Base-by-base conservation (phyloP, 2,797 vertebrate genomes). In the Chloroceryle amazona region DNA sequence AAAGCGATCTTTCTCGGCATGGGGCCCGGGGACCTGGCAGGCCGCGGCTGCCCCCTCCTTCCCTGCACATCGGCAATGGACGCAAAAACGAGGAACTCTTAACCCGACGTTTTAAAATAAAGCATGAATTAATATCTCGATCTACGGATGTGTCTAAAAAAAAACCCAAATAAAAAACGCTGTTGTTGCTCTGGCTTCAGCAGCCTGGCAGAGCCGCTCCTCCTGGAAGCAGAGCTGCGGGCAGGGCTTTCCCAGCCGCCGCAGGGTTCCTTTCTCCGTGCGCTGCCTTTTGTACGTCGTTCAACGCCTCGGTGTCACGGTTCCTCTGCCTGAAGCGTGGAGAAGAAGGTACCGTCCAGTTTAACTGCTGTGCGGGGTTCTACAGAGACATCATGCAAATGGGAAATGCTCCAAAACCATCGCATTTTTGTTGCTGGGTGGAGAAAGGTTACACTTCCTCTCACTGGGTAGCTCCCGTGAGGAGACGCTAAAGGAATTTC, bases 301-400 rank as follows among this genome's bases (percentile, higher is more conserved):
- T 6, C 1, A 15, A 6, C 31, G 3, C 2, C 31, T 1, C 15
- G 3, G 11, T 4, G 4, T 2, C 37, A 6, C 54, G 0, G n/a
- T 1, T 49, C 4, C 31, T 18, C 25, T 19, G 20, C 61, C 49
- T 2, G 28, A 22, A 20, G 44, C 26, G 0, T 0, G 13, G 47
- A 22, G 47, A 26, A 4, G 42, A 28, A 55, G 57, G 3, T 5
- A 8, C 11, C 2, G 31, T 35, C 8, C 44, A 2, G 21, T 22
- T n/a, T 7, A 33, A 25, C 35, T n/a, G 52, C 23, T 19, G 35
- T 3, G 29, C 35, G 11, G 37, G 1, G 1, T 4, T 39, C 35
- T 22, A 13, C 33, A 10, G 42, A 67, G 62, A 16, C 67, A 16
- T 6, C 22, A 0, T 5, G 41, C 16, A 68, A 81, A 61, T 3